Conservation (phyloP, 2,888 invertebrate species). For the Axea sp. region DNA sequence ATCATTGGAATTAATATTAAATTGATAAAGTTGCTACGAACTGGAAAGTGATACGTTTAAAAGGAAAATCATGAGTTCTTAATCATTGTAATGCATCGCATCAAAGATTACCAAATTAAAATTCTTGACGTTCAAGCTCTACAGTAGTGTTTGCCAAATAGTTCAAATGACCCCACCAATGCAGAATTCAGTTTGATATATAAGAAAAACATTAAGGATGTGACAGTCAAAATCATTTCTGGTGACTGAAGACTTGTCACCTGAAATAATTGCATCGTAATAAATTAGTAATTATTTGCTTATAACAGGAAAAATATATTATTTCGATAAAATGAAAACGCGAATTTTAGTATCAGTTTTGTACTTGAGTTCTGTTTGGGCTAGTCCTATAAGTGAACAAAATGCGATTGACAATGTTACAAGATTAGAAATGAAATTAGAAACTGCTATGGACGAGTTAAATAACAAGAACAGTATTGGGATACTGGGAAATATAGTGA, state of each 20-base stretch:
- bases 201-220: conserved; percentile 75
- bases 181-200: conserved; percentile 66
- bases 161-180: conserved; percentile 76
- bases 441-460: conserved; percentile 71
- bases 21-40: no score
- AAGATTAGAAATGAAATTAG: conserved; percentile 68
- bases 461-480: conserved; percentile 68
- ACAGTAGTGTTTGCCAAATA: conserved; percentile 77
- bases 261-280: neutral
- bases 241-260: conserved; percentile 56
- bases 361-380: conserved; percentile 51
- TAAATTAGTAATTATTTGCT: conserved; percentile 17
- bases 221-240: conserved; percentile 72
- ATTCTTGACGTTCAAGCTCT: conserved; percentile 72
- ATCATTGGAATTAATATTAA: no score
- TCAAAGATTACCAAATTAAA: conserved; percentile 71
- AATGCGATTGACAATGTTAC: conserved; percentile 50
- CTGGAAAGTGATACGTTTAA: conserved; percentile 74
- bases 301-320: no score
- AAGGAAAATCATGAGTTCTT: conserved; percentile 71
- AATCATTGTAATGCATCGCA: conserved; percentile 70
- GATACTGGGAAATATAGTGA: conserved; percentile 73
- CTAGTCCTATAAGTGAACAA: conserved; percentile 57
- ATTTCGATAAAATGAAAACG: conserved; percentile 64
- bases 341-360: conserved; percentile 47